Evolutionary conservation across 2,113 vertebrate species (phyloP).

Genomic region (Uria aalge): DNA sequence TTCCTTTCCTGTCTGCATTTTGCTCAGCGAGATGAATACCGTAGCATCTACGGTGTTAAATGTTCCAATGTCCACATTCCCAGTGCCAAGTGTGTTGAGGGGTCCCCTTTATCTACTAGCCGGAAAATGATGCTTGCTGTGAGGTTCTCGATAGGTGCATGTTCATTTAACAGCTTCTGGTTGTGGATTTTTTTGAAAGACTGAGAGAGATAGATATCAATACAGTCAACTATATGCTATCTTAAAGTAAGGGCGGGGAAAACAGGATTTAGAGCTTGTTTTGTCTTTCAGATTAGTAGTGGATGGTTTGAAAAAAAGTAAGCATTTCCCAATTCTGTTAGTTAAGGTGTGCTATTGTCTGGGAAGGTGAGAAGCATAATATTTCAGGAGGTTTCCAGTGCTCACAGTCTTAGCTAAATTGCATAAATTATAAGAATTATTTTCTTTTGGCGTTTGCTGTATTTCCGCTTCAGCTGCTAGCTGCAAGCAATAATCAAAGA

Average conservation of each 20-base stretch:
- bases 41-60: background rate
- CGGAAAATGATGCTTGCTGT: background rate
- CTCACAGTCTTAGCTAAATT: background rate
- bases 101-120: background rate
- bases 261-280: background rate
- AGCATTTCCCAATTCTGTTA: background rate
- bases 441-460: background rate
- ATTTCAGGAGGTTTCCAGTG: background rate
- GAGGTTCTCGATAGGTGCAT: background rate
- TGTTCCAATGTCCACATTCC: accelerated
- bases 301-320: background rate
- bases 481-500: background rate
- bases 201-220: background rate
- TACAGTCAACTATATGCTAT: background rate
- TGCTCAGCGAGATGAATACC: background rate
- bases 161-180: background rate
- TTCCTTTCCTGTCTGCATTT: background rate
- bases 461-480: background rate
- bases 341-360: background rate
- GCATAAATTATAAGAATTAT: background rate
- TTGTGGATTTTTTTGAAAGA: background rate
- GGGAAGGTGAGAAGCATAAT: background rate
- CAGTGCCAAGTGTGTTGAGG: no score
- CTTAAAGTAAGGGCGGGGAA: background rate
- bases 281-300: background rate